phyloP scores from a whole-genome alignment of 2,113 vertebrate species.

The Tapirus terrestris region DNA sequence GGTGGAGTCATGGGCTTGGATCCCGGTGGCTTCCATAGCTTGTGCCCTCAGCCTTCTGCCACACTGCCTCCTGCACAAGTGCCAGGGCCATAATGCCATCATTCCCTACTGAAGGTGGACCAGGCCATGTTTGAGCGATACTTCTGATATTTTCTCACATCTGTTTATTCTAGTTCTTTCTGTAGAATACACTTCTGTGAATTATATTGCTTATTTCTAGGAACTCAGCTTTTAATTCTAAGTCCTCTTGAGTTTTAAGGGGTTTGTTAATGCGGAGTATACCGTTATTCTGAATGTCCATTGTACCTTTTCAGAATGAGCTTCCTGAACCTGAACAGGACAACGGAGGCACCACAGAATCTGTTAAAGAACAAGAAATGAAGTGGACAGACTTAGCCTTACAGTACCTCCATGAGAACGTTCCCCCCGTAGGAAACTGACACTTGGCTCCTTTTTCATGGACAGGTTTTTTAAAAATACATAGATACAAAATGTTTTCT shows the following conservation, averaged over 20 bases:
- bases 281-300: neutral
- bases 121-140: neutral
- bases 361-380: constrained; percentile 99
- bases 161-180: neutral
- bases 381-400: constrained; percentile 98
- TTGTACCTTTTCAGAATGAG: constrained; percentile 91
- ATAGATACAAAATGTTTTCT: constrained; percentile 10
- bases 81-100: neutral
- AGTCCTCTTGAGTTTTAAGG: neutral
- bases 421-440: constrained; percentile 91
- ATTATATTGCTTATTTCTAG: neutral
- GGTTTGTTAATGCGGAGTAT: neutral
- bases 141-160: neutral
- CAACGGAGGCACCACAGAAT: constrained; percentile 97
- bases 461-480: neutral
- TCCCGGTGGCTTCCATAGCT: neutral
- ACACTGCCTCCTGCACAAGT: neutral
- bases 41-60: neutral
- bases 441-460: neutral
- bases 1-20: neutral
- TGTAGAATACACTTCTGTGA: neutral
- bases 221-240: neutral
- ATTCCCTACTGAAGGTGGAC: neutral
- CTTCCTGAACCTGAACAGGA: constrained; percentile 98
- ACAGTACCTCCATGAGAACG: constrained; percentile 96